phyloP scores from a whole-genome alignment of 2,888 invertebrate genomes.

The Molanna angustata region DNA sequence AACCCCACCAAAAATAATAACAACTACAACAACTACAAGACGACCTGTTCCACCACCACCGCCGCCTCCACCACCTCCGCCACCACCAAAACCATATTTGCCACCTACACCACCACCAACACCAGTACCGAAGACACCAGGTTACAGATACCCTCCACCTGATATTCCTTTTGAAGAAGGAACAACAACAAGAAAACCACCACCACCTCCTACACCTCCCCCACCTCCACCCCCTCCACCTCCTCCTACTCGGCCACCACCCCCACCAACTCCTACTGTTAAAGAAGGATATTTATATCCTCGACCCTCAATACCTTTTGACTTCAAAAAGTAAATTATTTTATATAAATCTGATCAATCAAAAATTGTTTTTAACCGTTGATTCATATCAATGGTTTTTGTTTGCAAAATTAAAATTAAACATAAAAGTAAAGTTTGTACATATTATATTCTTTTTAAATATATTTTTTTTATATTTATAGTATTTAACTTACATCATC shows the following conservation, averaged over 20 bases:
- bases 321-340: too few relatives aligned
- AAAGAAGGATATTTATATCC: conserved; percentile 17
- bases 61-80: conserved; percentile 9
- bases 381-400: too few relatives aligned
- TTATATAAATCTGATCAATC: too few relatives aligned
- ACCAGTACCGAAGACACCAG: not conserved
- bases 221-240: conserved; percentile 15
- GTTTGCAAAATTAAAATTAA: too few relatives aligned
- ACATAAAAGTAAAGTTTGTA: too few relatives aligned
- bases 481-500: too few relatives aligned
- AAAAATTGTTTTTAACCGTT: too few relatives aligned
- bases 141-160: not conserved
- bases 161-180: not conserved
- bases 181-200: not conserved
- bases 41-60: conserved; percentile 4
- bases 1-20: conserved; percentile 6
- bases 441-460: too few relatives aligned
- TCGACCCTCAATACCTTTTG: conserved; percentile 11
- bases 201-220: conserved; percentile 6
- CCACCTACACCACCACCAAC: conserved; percentile 8
- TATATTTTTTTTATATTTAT: too few relatives aligned
- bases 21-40: conserved; percentile 4
- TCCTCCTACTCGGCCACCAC: conserved; percentile 4
- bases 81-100: conserved; percentile 1
- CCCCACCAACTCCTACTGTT: conserved; percentile 5